phyloP scores from a whole-genome alignment of 92 coral and sea anemone species.

The Montipora capitata region DNA sequence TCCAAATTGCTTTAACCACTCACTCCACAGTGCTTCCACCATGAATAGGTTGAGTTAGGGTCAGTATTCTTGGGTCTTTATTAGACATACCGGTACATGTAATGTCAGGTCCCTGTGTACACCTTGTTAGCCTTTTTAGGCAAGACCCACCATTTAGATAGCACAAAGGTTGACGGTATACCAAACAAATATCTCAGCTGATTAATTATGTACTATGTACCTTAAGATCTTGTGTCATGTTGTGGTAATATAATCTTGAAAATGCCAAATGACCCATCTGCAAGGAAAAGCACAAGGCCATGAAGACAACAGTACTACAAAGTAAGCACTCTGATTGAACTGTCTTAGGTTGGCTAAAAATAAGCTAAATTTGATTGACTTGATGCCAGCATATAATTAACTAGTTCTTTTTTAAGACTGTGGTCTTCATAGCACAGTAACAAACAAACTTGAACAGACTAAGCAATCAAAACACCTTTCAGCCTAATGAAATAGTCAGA shows the following conservation, averaged over 20 bases:
- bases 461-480: background rate
- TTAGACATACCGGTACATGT: too few species aligned
- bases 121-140: too few species aligned
- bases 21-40: too few species aligned
- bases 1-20: too few species aligned
- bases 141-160: background rate
- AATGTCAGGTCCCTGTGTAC: too few species aligned
- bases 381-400: too few species aligned
- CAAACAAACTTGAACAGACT: background rate
- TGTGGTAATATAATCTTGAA: slow-evolving; percentile 88
- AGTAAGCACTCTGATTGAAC: too few species aligned
- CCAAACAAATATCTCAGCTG: background rate
- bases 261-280: slow-evolving; percentile 95
- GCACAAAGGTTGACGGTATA: background rate
- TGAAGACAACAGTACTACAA: background rate
- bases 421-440: background rate
- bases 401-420: too few species aligned
- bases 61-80: too few species aligned
- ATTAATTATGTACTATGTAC: slow-evolving; percentile 26
- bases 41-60: too few species aligned
- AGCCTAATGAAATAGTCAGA: background rate
- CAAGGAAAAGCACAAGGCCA: background rate
- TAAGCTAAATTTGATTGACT: too few species aligned
- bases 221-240: slow-evolving; percentile 86
- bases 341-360: too few species aligned